phyloP scores from a whole-genome alignment of 2,888 invertebrate species.

The Anagyrus pseudococci region DNA sequence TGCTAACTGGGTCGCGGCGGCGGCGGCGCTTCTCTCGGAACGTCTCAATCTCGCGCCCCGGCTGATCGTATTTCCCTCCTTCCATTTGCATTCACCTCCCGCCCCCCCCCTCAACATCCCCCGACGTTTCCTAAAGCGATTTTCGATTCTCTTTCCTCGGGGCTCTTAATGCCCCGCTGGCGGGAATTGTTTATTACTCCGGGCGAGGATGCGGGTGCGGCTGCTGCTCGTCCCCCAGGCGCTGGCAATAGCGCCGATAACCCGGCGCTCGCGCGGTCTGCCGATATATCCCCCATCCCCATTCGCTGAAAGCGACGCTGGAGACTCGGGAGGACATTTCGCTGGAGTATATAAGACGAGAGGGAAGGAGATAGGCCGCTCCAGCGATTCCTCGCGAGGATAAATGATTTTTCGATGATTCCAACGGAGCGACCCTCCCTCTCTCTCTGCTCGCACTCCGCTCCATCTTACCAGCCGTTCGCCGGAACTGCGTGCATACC shows the following conservation, averaged over 20 bases:
- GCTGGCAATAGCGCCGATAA: too few relatives aligned
- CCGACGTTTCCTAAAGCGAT: slow-evolving; percentile 7
- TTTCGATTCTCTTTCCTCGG: slow-evolving; percentile 2
- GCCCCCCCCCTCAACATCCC: background rate
- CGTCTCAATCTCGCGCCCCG: slow-evolving; percentile 29
- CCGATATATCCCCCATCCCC: too few relatives aligned
- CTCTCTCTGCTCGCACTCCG: too few relatives aligned
- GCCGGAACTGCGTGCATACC: background rate
- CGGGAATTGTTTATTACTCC: slow-evolving; percentile 9
- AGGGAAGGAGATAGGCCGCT: too few relatives aligned
- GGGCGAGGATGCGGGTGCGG: background rate
- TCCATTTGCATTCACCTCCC: slow-evolving; percentile 34
- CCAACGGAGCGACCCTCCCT: background rate
- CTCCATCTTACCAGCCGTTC: too few relatives aligned
- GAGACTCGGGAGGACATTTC: too few relatives aligned
- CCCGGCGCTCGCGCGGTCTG: background rate
- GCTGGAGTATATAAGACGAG: too few relatives aligned
- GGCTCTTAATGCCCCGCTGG: background rate
- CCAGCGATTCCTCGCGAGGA: background rate
- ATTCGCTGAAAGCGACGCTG: too few relatives aligned
- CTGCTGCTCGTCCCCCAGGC: too few relatives aligned
- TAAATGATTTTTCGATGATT: slow-evolving; percentile 33
- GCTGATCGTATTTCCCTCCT: slow-evolving; percentile 35
- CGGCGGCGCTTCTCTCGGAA: slow-evolving; percentile 2
- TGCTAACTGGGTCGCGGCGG: slow-evolving; percentile 35